These are phyloP conservation scores for Halictus rubicundus DNA, from an alignment of 1,140 invertebrate species.

Conservation along the genomic window DNA sequence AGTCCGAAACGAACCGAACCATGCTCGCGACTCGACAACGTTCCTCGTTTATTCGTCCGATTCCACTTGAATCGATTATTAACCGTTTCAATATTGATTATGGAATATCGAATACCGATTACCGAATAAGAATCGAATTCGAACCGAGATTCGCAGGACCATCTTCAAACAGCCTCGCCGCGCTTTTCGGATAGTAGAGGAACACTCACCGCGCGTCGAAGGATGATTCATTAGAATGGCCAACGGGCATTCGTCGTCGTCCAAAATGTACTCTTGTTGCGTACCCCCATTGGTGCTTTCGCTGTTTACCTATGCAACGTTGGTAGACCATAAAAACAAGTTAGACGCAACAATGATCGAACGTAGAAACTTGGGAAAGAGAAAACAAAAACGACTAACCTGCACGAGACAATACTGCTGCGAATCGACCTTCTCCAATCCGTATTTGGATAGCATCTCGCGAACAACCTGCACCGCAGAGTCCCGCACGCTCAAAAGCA, in stretches of 20 bases:
- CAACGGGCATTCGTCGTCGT: slow-evolving; percentile 98
- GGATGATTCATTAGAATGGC: slow-evolving; percentile 96
- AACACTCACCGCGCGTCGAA: slow-evolving; percentile 88
- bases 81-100: no score
- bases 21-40: no score
- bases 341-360: neutral
- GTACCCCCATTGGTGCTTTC: slow-evolving; percentile 83
- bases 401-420: slow-evolving; percentile 96
- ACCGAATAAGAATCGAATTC: no score
- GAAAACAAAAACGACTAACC: slow-evolving; percentile 81
- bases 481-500: slow-evolving; percentile 96
- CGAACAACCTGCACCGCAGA: slow-evolving; percentile 94
- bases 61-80: neutral
- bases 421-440: slow-evolving; percentile 92
- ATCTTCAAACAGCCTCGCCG: no score
- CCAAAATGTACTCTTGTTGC: slow-evolving; percentile 92
- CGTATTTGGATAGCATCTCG: slow-evolving; percentile 99
- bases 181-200: neutral
- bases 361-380: neutral
- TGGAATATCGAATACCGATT: no score
- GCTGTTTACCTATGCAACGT: slow-evolving; percentile 84
- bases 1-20: neutral
- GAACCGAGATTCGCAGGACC: no score
- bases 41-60: no score
- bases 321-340: neutral